Evolutionary conservation across 2,888 invertebrate species (phyloP), one percentile per base, ranked within the genome.

Genomic region (Epistrophe eligans): DNA sequence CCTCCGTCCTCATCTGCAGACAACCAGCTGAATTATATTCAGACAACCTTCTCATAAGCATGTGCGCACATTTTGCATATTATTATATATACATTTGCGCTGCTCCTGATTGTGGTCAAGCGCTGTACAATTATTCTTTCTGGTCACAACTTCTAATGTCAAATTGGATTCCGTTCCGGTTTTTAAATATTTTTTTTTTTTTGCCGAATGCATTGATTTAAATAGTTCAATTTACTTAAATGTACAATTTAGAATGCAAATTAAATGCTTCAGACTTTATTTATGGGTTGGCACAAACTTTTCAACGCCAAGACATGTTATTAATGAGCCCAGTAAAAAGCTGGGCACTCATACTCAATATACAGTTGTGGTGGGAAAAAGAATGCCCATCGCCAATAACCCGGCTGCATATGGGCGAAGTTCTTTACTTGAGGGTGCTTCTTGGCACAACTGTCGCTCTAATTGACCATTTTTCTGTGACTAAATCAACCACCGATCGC

Each of bases 201-300:
- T 64, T 43, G 28, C 58, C 70, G 11, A 77, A 62, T 52, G 76
- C 71, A 87, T 87, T 87, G 87, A 87, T 83, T 87, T 79, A 87
- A 87, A 87, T 87, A 83, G 87, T 83, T 87, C 79, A 87, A 83
- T 87, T 87, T 83, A 87, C 87, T 79, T 83, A 83, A 87, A 83
- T 87, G 83, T 79, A 66, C 87, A 79, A 87, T 83, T 87, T 87
- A 83, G 87, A 87, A 87, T 87, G 87, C 87, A 87, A 87, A 83
- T 83, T 83, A 87, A 87, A 87, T 83, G 79, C 71, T 77, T 64
- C 35, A 43, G 83, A 72, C 48, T 83, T 84, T 83, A 87, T 87
- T 87, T 87, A 87, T 83, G 76, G 74, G 57, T 79, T 83, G 74
- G 79, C 79, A 72, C 28, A 76, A 66, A 83, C 76, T 83, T 87